These are phyloP conservation scores for Tachycineta bicolor DNA, from an alignment of 2,113 vertebrate species.

Conservation along the genomic window DNA sequence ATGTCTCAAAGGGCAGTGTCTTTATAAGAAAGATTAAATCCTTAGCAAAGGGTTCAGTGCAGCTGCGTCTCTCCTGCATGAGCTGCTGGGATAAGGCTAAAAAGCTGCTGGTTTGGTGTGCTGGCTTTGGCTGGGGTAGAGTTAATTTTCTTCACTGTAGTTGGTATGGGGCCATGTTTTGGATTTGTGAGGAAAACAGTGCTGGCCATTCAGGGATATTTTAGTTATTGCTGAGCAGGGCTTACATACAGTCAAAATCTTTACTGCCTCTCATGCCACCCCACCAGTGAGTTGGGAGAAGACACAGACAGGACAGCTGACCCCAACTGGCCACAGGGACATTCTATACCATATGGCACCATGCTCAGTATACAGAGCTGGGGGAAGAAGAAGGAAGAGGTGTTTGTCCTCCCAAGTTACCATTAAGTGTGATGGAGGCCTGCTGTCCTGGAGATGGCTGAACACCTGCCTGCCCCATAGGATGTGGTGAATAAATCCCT, in stretches of 20 bases:
- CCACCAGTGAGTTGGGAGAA: not conserved
- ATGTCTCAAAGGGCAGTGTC: accelerated
- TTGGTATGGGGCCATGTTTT: not conserved
- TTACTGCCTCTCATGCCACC: not conserved
- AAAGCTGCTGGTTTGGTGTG: not conserved
- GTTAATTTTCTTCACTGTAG: not conserved
- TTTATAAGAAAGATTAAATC: not conserved
- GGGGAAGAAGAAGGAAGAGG: not conserved
- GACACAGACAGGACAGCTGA: not conserved
- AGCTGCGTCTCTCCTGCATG: not conserved
- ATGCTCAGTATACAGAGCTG: not conserved
- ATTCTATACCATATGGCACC: not conserved
- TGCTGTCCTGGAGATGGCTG: not conserved
- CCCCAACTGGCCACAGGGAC: not conserved
- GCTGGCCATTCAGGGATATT: not conserved
- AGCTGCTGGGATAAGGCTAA: not conserved
- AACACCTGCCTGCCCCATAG: not conserved
- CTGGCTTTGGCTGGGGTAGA: not conserved
- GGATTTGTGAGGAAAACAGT: not conserved
- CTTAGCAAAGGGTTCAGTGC: not conserved
- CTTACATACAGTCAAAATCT: not conserved
- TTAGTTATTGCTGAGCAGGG: not conserved
- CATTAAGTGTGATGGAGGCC: accelerated
- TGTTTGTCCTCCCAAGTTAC: not conserved
- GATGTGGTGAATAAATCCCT: not conserved